A percentile compares a stretch with the other conserved stretches of the same genome.
Conservation (phyloP, 2,888 invertebrate species). For the Nomada goodeniana region DNA sequence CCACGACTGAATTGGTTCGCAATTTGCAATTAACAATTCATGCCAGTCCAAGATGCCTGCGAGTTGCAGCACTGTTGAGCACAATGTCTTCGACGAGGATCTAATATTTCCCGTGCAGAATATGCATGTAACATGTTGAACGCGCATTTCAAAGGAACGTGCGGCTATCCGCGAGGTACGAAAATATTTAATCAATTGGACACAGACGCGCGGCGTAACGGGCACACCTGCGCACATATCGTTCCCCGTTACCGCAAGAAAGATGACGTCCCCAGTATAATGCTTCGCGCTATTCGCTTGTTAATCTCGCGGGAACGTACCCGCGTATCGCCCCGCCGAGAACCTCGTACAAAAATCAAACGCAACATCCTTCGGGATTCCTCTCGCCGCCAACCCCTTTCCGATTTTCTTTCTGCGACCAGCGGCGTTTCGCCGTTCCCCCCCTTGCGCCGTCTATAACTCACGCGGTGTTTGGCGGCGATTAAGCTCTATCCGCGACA, state of each 20-base stretch:
- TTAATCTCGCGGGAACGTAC: not conserved
- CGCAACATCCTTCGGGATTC: slow-evolving; percentile 1
- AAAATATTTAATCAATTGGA: not conserved
- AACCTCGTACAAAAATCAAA: not conserved
- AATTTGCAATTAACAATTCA: not conserved
- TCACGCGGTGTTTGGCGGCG: slow-evolving; percentile 37
- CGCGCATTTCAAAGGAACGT: too few relatives aligned
- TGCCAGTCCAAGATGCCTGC: not conserved
- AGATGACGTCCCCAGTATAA: not conserved
- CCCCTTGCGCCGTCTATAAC: slow-evolving; percentile 17
- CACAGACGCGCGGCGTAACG: not conserved
- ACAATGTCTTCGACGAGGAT: not conserved
- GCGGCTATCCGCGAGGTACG: too few relatives aligned
- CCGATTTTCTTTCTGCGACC: not conserved
- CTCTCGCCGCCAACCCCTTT: not conserved
- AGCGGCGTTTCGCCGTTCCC: not conserved
- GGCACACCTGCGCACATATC: too few relatives aligned
- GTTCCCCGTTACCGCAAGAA: not conserved
- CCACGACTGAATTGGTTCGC: too few relatives aligned
- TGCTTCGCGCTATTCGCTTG: not conserved
- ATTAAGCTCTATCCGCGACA: slow-evolving; percentile 31
- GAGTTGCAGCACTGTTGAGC: too few relatives aligned
- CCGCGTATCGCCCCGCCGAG: not conserved
- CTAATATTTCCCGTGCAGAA: too few relatives aligned
- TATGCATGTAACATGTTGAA: too few relatives aligned